Percentiles rank a stretch among this genome's conserved stretches.
These are phyloP conservation scores for Busseola fusca DNA, from an alignment of 2,888 invertebrate genomes.

Conservation along the genomic window DNA sequence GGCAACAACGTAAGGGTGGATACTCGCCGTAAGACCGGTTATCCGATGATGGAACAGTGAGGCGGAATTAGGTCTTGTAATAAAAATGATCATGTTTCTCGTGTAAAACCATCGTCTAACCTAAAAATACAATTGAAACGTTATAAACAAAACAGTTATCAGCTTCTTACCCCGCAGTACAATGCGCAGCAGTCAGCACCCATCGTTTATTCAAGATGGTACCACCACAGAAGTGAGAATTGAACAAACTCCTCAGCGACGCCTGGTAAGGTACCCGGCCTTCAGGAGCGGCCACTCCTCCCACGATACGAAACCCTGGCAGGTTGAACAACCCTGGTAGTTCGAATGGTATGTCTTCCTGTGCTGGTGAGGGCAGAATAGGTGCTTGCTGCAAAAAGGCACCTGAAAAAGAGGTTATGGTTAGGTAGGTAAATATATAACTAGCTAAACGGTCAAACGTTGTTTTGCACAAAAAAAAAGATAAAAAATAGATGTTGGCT, in stretches of 20 bases:
- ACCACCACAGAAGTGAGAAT: conserved; percentile 84
- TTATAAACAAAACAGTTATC: neutral
- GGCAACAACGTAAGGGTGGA: too few species aligned
- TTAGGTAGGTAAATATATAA: neutral
- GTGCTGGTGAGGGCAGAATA: conserved; percentile 8
- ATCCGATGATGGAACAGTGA: too few species aligned
- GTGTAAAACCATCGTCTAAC: neutral
- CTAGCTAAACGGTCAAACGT: too few species aligned
- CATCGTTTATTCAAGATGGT: conserved; percentile 80
- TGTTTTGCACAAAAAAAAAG: too few species aligned
- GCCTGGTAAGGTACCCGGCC: conserved; percentile 85
- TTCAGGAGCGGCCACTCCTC: conserved; percentile 81
- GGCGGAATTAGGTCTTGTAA: too few species aligned
- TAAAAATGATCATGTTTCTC: too few species aligned
- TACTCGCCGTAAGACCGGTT: too few species aligned
- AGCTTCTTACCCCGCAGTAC: conserved; percentile 76
- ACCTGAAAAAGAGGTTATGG: conserved; percentile 20
- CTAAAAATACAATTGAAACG: neutral
- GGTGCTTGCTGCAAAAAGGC: conserved; percentile 30
- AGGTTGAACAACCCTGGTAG: conserved; percentile 12
- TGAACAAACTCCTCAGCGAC: conserved; percentile 75
- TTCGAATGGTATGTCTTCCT: conserved; percentile 6
- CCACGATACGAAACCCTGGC: conserved; percentile 74
- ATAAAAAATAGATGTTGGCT: too few species aligned
- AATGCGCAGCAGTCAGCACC: conserved; percentile 87